phyloP scores from a whole-genome alignment of 2,113 vertebrate species.

The Alosa alosa region DNA sequence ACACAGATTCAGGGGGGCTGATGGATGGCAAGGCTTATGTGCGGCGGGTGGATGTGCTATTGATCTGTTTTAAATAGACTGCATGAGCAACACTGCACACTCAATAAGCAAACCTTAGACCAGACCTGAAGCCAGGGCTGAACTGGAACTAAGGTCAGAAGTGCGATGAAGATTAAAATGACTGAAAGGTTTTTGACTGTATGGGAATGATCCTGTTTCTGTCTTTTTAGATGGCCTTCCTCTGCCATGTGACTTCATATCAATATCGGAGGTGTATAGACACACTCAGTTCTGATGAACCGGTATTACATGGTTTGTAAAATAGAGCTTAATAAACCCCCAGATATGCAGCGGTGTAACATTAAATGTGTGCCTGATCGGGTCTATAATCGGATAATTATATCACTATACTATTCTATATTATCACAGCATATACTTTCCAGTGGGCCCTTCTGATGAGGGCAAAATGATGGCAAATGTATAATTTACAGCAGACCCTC shows the following conservation, averaged over 20 bases:
- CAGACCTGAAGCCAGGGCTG: conserved; percentile 16
- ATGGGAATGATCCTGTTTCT: background rate
- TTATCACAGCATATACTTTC: background rate
- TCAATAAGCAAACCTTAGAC: conserved; percentile 22
- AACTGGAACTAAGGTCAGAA: background rate
- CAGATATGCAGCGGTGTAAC: background rate
- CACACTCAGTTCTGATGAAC: background rate
- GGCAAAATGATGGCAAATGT: background rate
- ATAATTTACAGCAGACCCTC: background rate
- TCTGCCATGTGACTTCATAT: background rate
- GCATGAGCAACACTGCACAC: conserved; percentile 22
- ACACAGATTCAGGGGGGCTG: background rate
- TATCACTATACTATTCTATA: too few relatives aligned
- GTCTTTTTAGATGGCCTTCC: background rate
- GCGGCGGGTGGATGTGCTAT: conserved; percentile 25
- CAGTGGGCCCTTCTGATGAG: background rate
- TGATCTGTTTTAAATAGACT: conserved; percentile 38
- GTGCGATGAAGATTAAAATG: background rate
- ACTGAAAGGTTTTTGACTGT: background rate
- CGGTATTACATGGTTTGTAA: background rate
- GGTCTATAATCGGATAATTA: background rate
- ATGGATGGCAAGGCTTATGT: conserved; percentile 31
- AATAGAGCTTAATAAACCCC: background rate
- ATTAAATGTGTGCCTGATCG: background rate
- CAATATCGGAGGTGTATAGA: background rate